Percentiles rank a stretch among this genome's conserved stretches.
Evolutionary conservation across 2,888 invertebrate species (phyloP).

Genomic region (Sarcophaga carnaria): DNA sequence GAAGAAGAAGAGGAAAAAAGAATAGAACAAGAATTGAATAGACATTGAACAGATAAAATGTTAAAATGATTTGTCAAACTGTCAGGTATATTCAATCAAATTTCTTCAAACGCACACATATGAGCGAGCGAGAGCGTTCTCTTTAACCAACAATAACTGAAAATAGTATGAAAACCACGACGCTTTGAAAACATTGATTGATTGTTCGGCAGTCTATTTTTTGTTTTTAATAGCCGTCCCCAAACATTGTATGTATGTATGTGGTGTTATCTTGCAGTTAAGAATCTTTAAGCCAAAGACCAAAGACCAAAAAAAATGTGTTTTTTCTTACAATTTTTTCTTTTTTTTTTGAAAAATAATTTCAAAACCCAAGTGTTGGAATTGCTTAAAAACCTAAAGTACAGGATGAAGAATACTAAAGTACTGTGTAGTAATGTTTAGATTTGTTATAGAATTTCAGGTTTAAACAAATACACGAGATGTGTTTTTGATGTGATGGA

Average conservation of each 20-base stretch:
- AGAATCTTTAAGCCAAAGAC: constrained; percentile 37
- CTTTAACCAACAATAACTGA: neutral
- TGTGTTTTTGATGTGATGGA: constrained; percentile 52
- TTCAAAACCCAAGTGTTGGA: constrained; percentile 32
- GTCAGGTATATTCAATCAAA: constrained; percentile 67
- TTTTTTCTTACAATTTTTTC: too few species aligned
- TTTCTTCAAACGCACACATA: constrained; percentile 11
- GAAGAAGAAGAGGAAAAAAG: constrained; percentile 11
- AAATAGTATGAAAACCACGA: too few species aligned
- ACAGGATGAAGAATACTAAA: constrained; percentile 26
- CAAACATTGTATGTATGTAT: neutral
- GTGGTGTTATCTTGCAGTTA: constrained; percentile 40
- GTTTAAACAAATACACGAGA: too few species aligned
- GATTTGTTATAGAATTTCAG: neutral
- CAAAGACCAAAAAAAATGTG: neutral
- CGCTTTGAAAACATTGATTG: neutral
- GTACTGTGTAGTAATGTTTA: neutral
- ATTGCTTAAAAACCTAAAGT: constrained; percentile 14
- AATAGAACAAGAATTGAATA: neutral
- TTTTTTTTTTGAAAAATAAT: constrained; percentile 2
- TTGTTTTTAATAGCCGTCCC: constrained; percentile 52
- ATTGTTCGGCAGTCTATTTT: neutral
- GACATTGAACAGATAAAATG: constrained; percentile 27
- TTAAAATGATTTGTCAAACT: constrained; percentile 67
- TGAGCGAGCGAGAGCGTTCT: neutral